Conservation (phyloP, 2,888 invertebrate genomes). For the Bombyx huttoni region DNA sequence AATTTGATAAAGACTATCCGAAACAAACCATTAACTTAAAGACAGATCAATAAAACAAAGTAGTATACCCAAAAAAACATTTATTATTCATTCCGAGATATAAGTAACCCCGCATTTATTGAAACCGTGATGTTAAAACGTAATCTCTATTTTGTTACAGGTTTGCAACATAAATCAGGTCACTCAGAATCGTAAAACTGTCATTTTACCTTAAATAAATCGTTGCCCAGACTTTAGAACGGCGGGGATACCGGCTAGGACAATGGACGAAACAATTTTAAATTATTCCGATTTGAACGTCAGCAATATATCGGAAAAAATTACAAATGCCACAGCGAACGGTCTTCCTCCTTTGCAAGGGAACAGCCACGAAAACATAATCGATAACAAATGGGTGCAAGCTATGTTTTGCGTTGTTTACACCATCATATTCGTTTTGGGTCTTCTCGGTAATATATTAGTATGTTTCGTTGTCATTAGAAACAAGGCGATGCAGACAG, state of each 20-base stretch:
- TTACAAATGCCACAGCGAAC: constrained; percentile 25
- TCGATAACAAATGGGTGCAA: constrained; percentile 78
- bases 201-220: constrained; percentile 31
- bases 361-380: constrained; percentile 59
- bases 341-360: constrained; percentile 25
- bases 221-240: constrained; percentile 30
- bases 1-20: no score
- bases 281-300: constrained; percentile 30
- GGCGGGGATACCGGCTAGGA: constrained; percentile 22
- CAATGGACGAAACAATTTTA: constrained; percentile 43
- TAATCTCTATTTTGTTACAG: constrained; percentile 56
- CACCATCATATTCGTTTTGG: constrained; percentile 87
- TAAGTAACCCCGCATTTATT: constrained; percentile 10
- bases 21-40: constrained; percentile 2
- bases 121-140: constrained; percentile 23
- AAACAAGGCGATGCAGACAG: constrained; percentile 96
- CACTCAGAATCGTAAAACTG: constrained; percentile 38
- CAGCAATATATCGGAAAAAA: constrained; percentile 25
- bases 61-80: constrained; percentile 2
- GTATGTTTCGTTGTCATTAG: constrained; percentile 95
- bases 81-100: constrained; percentile 3
- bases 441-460: constrained; percentile 89
- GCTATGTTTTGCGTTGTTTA: constrained; percentile 83
- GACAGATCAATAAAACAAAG: constrained; percentile 1
- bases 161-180: constrained; percentile 34